A percentile compares a stretch with the other conserved stretches of the same genome.
Conservation (phyloP, 2,797 vertebrate genomes). For the Sebastolobus altivelis region DNA sequence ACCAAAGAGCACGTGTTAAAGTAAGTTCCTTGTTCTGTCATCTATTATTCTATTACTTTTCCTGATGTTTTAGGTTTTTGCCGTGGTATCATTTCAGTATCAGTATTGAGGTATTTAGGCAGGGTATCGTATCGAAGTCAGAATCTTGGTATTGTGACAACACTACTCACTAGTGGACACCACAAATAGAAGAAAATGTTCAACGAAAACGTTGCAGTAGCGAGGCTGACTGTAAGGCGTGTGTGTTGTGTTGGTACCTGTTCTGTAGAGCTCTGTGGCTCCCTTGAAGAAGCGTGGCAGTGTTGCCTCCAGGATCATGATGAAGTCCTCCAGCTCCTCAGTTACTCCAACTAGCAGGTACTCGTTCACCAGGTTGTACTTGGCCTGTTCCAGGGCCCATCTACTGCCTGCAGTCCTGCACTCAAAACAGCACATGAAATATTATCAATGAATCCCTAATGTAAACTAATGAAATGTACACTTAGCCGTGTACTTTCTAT, state of each 20-base stretch:
- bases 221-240: not conserved
- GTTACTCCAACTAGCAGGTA: slow-evolving; percentile 97
- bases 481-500: too few species aligned
- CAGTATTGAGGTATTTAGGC: not conserved
- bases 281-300: slow-evolving; percentile 96
- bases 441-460: too few species aligned
- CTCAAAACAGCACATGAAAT: slow-evolving; percentile 36
- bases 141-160: too few species aligned
- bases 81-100: not conserved
- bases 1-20: not conserved
- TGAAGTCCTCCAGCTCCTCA: slow-evolving; percentile 97
- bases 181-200: not conserved
- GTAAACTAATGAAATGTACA: too few species aligned
- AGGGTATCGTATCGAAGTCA: not conserved
- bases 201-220: not conserved
- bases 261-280: slow-evolving; percentile 93
- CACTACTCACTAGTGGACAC: not conserved
- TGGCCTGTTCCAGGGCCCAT: slow-evolving; percentile 98
- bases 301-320: slow-evolving; percentile 95
- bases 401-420: slow-evolving; percentile 94
- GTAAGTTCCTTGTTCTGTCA: not conserved
- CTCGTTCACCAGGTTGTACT: slow-evolving; percentile 95
- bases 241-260: slow-evolving; percentile 84
- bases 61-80: not conserved
- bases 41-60: not conserved